Conservation (phyloP, 2,797 vertebrate species). For the Varecia variegata region DNA sequence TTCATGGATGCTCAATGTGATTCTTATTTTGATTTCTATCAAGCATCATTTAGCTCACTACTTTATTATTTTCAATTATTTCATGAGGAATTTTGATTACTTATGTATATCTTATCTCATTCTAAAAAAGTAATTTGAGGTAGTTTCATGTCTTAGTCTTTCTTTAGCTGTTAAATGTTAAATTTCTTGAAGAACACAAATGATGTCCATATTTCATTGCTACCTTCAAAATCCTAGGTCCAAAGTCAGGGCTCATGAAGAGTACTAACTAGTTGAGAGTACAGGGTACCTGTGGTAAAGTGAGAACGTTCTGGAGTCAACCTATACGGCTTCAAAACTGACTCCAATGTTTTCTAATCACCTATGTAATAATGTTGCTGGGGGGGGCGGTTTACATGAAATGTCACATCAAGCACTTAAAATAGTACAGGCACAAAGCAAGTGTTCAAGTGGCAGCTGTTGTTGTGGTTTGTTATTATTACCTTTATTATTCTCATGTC, state of each 20-base stretch:
- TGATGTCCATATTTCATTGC: background rate
- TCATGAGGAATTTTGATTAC: background rate
- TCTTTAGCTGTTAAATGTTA: background rate
- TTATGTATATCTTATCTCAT: background rate
- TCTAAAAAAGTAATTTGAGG: background rate
- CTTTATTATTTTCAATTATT: background rate
- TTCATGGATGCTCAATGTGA: background rate
- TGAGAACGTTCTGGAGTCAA: background rate
- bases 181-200: background rate
- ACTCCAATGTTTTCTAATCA: background rate
- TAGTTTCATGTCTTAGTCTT: background rate
- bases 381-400: background rate
- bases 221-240: background rate
- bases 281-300: background rate
- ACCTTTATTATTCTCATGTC: background rate
- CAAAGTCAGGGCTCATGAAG: background rate
- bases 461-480: background rate
- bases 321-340: accelerated
- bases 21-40: background rate
- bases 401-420: background rate
- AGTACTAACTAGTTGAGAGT: background rate
- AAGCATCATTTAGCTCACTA: background rate
- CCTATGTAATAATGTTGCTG: accelerated
- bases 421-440: background rate
- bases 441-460: background rate